Conservation (phyloP, 2,797 vertebrate genomes). For the Moxostoma hubbsi region DNA sequence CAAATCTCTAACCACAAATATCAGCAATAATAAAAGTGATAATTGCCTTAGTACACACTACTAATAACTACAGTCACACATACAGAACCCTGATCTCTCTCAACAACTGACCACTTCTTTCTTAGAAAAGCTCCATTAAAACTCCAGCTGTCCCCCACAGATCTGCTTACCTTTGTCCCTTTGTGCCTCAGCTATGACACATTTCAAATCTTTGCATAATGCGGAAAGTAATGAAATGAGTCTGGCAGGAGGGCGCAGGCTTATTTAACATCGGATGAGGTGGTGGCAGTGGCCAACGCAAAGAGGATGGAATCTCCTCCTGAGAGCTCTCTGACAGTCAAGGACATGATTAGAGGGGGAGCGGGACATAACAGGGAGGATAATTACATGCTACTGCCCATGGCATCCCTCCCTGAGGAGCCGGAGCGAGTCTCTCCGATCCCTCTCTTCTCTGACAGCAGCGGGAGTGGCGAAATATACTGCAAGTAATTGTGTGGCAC, state of each 20-base stretch:
- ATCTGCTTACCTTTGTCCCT: conserved; percentile 26
- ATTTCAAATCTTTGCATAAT: conserved; percentile 25
- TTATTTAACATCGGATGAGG: conserved; percentile 16
- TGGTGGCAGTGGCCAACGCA: background rate
- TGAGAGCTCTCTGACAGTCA: conserved; percentile 59
- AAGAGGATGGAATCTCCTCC: conserved; percentile 48
- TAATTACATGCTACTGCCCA: conserved; percentile 65
- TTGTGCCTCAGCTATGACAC: background rate
- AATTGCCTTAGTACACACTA: too few species aligned
- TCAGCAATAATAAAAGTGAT: too few species aligned
- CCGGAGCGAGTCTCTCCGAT: conserved; percentile 12
- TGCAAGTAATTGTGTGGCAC: background rate
- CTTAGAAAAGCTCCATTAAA: conserved; percentile 12
- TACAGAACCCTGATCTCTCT: conserved; percentile 5
- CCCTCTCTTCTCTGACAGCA: conserved; percentile 20
- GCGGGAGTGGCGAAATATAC: background rate
- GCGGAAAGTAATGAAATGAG: conserved; percentile 34
- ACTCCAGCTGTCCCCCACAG: conserved; percentile 6
- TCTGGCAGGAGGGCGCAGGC: conserved; percentile 16
- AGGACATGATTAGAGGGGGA: conserved; percentile 61
- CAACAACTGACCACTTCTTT: background rate
- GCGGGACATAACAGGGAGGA: conserved; percentile 53
- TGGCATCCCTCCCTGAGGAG: conserved; percentile 56
- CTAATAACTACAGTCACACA: background rate
- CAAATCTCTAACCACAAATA: too few species aligned